Base-by-base conservation (phyloP, 2,888 invertebrate genomes). In the Cryptocheilus praepositus region DNA sequence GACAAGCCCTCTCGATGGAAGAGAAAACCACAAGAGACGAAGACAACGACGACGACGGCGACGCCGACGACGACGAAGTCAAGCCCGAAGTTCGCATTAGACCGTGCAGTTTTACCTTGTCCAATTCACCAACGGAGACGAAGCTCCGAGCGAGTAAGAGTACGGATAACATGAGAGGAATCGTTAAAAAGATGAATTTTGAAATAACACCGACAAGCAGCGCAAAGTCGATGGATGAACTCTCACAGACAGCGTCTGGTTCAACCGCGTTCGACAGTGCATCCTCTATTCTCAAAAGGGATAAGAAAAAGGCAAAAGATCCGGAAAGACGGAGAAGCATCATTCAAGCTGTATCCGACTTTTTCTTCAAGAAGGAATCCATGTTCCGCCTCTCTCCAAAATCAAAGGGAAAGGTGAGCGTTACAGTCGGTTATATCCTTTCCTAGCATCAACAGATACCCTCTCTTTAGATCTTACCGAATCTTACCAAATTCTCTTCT, bases 301-400 rank as follows among this genome's bases (percentile, higher is more conserved):
- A 87, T 4, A 89, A 89, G 67, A 90, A 90, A 71, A 91, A 91
- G 65, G 89, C 90, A 22, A 93, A 93, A 82, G 93, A 93, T 85
- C 91, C 92, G 0, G 94, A 95, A 81, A 91, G 95, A 72, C 91
- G 95, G 70, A 95, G 93, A 83, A 95, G 95, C 88, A 93, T 96
- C 61, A 95, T 96, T 83, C 95, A 95, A 89, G 93, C 95, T 60
- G 93, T 96, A 71, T 94, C 95, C 18, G 95, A 93, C 86, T 94
- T 96, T 87, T 94, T 96, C 86, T 94, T 94, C 87, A 93, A 94
- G 80, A 92, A 92, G 83, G 93, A 92, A 85, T 91, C 92, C 64
- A 91, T 91, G 82, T 92, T 92, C 82, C 89, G 91, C 78, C 90
- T 93, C 62, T 91, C 92, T 22, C 91, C 92, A 18, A 93, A 92